A percentile compares a stretch with the other conserved stretches of the same genome.
phyloP scores from a whole-genome alignment of 1,140 invertebrate species.

The Brachionus calyciflorus region DNA sequence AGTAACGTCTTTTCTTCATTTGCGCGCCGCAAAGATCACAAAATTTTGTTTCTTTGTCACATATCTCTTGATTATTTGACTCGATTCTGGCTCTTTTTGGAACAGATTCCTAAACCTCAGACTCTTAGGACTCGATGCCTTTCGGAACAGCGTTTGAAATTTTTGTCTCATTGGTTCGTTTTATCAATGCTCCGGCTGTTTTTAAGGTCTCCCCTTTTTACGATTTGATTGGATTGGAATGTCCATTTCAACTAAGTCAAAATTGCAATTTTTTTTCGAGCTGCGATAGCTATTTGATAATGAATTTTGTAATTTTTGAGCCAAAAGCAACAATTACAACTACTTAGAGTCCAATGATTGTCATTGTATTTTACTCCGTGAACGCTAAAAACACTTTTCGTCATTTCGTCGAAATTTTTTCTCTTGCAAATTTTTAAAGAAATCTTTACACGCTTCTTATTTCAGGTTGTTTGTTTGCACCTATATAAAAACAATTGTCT shows the following conservation, averaged over 20 bases:
- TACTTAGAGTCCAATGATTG: constrained; percentile 4
- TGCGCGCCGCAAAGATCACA: too few relatives aligned
- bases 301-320: background rate
- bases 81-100: too few relatives aligned
- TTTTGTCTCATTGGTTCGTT: background rate
- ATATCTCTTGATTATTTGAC: too few relatives aligned
- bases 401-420: background rate
- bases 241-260: too few relatives aligned
- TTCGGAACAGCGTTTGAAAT: too few relatives aligned
- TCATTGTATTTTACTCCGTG: background rate
- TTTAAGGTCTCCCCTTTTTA: background rate
- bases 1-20: too few relatives aligned
- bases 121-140: too few relatives aligned
- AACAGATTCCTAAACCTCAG: too few relatives aligned
- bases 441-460: background rate
- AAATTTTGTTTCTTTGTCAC: too few relatives aligned
- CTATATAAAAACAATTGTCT: background rate
- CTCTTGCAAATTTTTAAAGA: background rate
- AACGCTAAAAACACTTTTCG: constrained; percentile 8
- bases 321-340: background rate
- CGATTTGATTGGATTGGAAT: background rate
- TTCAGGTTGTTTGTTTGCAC: too few relatives aligned
- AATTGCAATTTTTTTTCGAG: background rate
- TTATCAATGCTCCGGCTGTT: background rate
- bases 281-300: background rate